A percentile compares a stretch with the other conserved stretches of the same genome.
Conservation (phyloP, 1,140 invertebrate genomes). For the Hyles vespertilio region DNA sequence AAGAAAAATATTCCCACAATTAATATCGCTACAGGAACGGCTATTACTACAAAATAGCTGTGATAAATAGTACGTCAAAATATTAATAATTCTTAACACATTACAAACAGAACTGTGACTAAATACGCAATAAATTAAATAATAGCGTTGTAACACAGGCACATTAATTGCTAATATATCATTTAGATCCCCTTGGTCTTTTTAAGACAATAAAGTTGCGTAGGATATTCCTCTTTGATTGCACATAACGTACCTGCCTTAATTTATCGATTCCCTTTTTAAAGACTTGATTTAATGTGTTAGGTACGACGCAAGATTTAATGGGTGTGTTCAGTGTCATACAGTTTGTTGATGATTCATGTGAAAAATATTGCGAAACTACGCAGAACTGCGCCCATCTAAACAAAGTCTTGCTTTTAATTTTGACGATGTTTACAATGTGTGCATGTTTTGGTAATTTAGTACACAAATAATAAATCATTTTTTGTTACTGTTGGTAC, state of each 20-base stretch:
- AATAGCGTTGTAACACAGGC: constrained; percentile 9
- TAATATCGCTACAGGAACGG: too few relatives aligned
- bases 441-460: too few relatives aligned
- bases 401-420: neutral
- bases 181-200: constrained; percentile 12
- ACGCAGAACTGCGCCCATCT: neutral
- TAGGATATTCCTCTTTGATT: constrained; percentile 10
- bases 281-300: constrained; percentile 18
- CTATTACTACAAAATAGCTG: too few relatives aligned
- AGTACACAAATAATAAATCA: too few relatives aligned
- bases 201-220: constrained; percentile 22
- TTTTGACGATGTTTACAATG: too few relatives aligned
- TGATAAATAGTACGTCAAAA: too few relatives aligned
- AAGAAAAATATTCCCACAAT: too few relatives aligned
- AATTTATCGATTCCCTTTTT: constrained; percentile 18
- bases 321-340: constrained; percentile 6
- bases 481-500: too few relatives aligned
- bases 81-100: too few relatives aligned
- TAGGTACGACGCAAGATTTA: constrained; percentile 24
- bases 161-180: constrained; percentile 14
- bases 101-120: too few relatives aligned
- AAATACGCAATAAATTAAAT: constrained; percentile 3
- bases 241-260: constrained; percentile 13
- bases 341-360: constrained; percentile 6
- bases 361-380: constrained; percentile 9